Evolutionary conservation across 2,113 vertebrate species (phyloP), one percentile per base, ranked within the genome.

Genomic region (Alligator mississippiensis): DNA sequence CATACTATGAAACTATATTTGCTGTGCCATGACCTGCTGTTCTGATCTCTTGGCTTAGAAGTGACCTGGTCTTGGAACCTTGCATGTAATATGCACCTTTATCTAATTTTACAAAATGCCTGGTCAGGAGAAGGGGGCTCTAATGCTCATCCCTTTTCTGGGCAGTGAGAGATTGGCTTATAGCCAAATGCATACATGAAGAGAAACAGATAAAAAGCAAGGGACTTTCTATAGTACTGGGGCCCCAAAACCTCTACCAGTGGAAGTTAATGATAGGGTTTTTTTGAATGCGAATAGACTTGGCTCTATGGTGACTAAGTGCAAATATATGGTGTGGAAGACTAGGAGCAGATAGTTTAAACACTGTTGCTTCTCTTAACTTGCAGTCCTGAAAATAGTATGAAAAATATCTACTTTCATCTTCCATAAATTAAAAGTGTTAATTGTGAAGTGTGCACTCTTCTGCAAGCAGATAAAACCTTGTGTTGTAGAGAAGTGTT

Each of bases 161-260:
- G 21, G 60, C 15, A 4, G 9, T 14, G 30, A 74, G 22, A 12
- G 85, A 47, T 80, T 83, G 19, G 17, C 11, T 28, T 3, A 4
- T 80, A 4, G 4, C 72, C 11, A 77, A 13, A 1, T 90, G 64
- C 5, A 17, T 38, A 82, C 19, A 5, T 72, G 66, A 79, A 55
- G 63, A 14, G 7, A 75, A 75, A 11, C 82, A 4, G 21, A 74
- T 47, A 59, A 68, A 92, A 82, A 3, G 19, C 28, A 4, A 21
- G 59, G 68, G 10, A 16, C 38, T 80, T 92, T 62, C 47, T 82
- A 10, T 14, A 58, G 4, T 68, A 16, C 4, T 81, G 54, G 63
- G 12, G 4, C 54, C 47, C 34, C 3, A 0, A 28, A 7, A 0
- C 54, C 27, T 1, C 4, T 78, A 74, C 22, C 58, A 5, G 18